Percentiles rank a stretch among this genome's conserved stretches.
Evolutionary conservation across 2,888 invertebrate genomes (phyloP).

Genomic region (Philereme transversata): DNA sequence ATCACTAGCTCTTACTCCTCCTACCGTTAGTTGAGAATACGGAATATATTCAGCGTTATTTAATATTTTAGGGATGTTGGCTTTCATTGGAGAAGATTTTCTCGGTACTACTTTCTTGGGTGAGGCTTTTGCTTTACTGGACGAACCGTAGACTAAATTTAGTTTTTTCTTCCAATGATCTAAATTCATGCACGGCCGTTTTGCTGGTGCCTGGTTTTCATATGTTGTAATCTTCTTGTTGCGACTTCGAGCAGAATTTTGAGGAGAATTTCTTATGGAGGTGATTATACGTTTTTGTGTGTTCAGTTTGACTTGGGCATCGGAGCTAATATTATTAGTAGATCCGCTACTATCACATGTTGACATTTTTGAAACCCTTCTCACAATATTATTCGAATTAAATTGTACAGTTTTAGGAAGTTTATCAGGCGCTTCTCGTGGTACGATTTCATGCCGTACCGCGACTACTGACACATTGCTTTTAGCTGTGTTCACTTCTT

Average conservation of each 20-base stretch:
- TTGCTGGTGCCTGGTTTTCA: constrained; percentile 46
- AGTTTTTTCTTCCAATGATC: constrained; percentile 72
- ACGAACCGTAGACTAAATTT: constrained; percentile 61
- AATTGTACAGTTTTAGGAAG: constrained; percentile 22
- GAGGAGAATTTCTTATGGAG: constrained; percentile 47
- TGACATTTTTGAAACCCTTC: constrained; percentile 69
- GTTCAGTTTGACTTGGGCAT: constrained; percentile 47
- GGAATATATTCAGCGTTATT: constrained; percentile 76
- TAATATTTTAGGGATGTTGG: constrained; percentile 34
- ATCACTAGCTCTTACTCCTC: constrained; percentile 71
- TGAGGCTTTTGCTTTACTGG: constrained; percentile 37
- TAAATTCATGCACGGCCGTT: constrained; percentile 50
- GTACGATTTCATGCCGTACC: constrained; percentile 50
- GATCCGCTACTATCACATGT: constrained; percentile 70
- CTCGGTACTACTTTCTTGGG: constrained; percentile 38
- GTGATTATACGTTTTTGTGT: constrained; percentile 45
- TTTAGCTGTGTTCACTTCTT: constrained; percentile 40
- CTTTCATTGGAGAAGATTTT: constrained; percentile 42
- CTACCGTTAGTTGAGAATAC: constrained; percentile 75
- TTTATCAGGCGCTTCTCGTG: constrained; percentile 25
- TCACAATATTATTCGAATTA: constrained; percentile 40
- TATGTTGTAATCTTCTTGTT: constrained; percentile 39
- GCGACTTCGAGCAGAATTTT: constrained; percentile 42
- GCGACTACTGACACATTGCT: constrained; percentile 65
- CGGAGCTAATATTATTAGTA: constrained; percentile 59